A percentile compares a stretch with the other conserved stretches of the same genome.
Evolutionary conservation across 2,888 invertebrate species (phyloP).

Genomic region (Timandra comae): DNA sequence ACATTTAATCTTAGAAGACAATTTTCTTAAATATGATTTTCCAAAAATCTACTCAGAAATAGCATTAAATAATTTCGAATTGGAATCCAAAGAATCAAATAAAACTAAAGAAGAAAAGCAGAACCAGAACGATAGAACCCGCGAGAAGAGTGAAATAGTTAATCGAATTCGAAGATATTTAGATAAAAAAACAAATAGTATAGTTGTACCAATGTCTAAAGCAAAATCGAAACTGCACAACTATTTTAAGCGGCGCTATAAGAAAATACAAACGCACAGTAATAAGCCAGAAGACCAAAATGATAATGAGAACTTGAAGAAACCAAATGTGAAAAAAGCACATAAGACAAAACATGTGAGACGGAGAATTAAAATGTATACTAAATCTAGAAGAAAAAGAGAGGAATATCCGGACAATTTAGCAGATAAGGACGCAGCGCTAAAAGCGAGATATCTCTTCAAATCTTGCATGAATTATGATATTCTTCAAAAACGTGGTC

Average conservation of each 20-base stretch:
- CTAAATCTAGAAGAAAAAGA: slow-evolving; percentile 23
- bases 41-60: slow-evolving; percentile 12
- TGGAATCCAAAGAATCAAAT: slow-evolving; percentile 22
- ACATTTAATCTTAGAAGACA: slow-evolving; percentile 45
- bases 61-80: slow-evolving; percentile 26
- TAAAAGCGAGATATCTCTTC: slow-evolving; percentile 90
- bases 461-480: slow-evolving; percentile 91
- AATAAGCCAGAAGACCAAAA: slow-evolving; percentile 35
- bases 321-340: slow-evolving; percentile 14
- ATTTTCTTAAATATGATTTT: slow-evolving; percentile 31
- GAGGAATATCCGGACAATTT: slow-evolving; percentile 32
- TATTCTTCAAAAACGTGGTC: slow-evolving; percentile 81
- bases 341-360: slow-evolving; percentile 4
- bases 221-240: too few species aligned
- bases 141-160: slow-evolving; percentile 39
- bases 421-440: slow-evolving; percentile 77
- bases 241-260: too few species aligned
- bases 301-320: slow-evolving; percentile 54
- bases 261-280: too few species aligned
- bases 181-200: slow-evolving; percentile 37
- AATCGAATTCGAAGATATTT: slow-evolving; percentile 58
- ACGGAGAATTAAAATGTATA: slow-evolving; percentile 18
- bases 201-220: slow-evolving; percentile 31
- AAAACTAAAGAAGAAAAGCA: slow-evolving; percentile 24
- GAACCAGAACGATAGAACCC: slow-evolving; percentile 9